These are phyloP conservation scores for Caenorhabditis virilis DNA, from an alignment of 2,888 invertebrate genomes.

Conservation along the genomic window DNA sequence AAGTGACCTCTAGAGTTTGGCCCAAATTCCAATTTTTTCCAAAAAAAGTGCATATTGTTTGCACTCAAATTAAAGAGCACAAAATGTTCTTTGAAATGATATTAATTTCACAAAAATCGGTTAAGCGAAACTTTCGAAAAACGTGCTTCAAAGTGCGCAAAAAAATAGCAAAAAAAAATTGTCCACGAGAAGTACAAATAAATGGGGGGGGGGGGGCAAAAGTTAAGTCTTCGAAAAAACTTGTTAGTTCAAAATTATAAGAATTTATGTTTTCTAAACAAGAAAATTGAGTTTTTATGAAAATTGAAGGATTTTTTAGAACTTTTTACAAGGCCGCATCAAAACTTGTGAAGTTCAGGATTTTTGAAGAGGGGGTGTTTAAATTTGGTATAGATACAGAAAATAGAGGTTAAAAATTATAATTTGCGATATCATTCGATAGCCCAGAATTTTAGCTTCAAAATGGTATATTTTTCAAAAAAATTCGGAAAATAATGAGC, in stretches of 20 bases:
- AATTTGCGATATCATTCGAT: background rate
- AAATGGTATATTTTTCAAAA: background rate
- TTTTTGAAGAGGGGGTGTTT: too few relatives aligned
- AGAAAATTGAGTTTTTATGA: background rate
- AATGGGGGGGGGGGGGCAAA: background rate
- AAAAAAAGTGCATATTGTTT: background rate
- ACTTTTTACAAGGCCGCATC: background rate
- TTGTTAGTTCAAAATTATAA: background rate
- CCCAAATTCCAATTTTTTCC: background rate
- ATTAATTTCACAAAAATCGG: background rate
- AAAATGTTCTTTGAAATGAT: background rate
- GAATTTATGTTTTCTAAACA: background rate
- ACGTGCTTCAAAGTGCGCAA: background rate
- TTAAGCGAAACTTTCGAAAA: background rate
- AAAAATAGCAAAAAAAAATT: background rate
- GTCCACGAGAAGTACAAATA: too few relatives aligned
- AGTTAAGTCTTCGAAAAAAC: too few relatives aligned
- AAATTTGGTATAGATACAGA: too few relatives aligned
- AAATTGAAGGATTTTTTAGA: background rate
- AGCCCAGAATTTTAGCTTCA: background rate
- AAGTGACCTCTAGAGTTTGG: too few relatives aligned
- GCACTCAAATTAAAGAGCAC: background rate
- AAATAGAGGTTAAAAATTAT: background rate
- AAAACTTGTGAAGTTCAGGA: background rate
- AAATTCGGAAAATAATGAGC: background rate